phyloP scores from a whole-genome alignment of 2,113 vertebrate genomes.

The Cheirogaleus medius region DNA sequence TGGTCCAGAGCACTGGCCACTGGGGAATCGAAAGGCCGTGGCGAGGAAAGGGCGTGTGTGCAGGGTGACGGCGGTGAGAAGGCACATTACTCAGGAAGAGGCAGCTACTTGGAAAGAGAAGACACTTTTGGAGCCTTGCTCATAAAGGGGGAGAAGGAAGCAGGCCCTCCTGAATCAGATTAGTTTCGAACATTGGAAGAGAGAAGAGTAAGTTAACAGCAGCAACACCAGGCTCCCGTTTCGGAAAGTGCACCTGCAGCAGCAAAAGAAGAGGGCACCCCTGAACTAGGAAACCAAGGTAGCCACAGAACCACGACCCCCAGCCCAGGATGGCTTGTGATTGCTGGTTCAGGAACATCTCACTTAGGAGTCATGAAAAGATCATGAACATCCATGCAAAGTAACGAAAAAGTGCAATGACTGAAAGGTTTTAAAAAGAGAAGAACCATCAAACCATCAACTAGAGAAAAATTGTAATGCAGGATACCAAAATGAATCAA shows the following conservation, averaged over 20 bases:
- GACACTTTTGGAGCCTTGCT: neutral
- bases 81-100: neutral
- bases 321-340: neutral
- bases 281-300: neutral
- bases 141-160: neutral
- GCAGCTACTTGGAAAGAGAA: neutral
- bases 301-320: neutral
- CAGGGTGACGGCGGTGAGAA: too few species aligned
- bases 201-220: neutral
- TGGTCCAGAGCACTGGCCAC: neutral
- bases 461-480: neutral
- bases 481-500: neutral
- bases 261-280: neutral
- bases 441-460: neutral
- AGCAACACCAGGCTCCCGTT: neutral
- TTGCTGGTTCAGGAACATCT: neutral
- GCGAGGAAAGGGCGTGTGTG: neutral
- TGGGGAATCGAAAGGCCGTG: neutral
- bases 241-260: neutral
- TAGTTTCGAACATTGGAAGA: neutral
- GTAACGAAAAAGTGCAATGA: neutral
- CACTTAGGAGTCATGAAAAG: neutral
- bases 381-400: neutral
- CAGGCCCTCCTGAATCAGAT: neutral
- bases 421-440: neutral